Evolutionary conservation across 2,888 invertebrate genomes (phyloP).

Genomic region (Sceliomorpha sp.): DNA sequence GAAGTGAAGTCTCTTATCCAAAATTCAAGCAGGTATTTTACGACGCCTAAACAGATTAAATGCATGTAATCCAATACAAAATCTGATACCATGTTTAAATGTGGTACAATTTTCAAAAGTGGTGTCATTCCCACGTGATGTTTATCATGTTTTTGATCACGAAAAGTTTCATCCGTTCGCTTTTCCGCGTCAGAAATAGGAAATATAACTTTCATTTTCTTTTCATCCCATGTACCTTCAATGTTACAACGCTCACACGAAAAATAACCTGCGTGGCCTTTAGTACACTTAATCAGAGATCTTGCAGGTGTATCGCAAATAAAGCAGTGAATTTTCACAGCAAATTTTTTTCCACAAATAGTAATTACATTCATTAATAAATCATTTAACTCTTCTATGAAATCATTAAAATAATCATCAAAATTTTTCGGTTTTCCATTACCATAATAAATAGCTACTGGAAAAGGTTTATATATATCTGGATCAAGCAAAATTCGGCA

Average conservation of each 20-base stretch:
- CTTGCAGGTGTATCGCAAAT: constrained; percentile 49
- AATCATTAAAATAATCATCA: constrained; percentile 36
- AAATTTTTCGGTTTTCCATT: constrained; percentile 44
- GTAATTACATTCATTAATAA: constrained; percentile 37
- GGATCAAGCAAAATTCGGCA: too few species aligned
- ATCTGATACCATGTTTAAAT: background rate
- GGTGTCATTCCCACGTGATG: constrained; percentile 19
- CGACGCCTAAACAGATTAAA: background rate
- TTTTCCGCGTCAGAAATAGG: background rate
- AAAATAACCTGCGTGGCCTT: constrained; percentile 21
- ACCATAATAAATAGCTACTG: constrained; percentile 48
- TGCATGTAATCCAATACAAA: constrained; percentile 8
- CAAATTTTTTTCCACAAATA: constrained; percentile 15
- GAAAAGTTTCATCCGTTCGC: constrained; percentile 17
- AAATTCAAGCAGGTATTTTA: background rate
- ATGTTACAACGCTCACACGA: constrained; percentile 29
- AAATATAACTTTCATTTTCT: constrained; percentile 2
- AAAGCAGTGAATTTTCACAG: constrained; percentile 27
- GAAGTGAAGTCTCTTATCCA: background rate
- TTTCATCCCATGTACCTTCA: background rate
- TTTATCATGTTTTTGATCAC: constrained; percentile 3
- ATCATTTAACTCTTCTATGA: constrained; percentile 51
- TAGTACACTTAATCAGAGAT: constrained; percentile 24
- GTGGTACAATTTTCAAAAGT: constrained; percentile 7
- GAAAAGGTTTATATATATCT: constrained; percentile 51